phyloP scores from a whole-genome alignment of 2,797 vertebrate species.

The Phyllotis vaccarum region DNA sequence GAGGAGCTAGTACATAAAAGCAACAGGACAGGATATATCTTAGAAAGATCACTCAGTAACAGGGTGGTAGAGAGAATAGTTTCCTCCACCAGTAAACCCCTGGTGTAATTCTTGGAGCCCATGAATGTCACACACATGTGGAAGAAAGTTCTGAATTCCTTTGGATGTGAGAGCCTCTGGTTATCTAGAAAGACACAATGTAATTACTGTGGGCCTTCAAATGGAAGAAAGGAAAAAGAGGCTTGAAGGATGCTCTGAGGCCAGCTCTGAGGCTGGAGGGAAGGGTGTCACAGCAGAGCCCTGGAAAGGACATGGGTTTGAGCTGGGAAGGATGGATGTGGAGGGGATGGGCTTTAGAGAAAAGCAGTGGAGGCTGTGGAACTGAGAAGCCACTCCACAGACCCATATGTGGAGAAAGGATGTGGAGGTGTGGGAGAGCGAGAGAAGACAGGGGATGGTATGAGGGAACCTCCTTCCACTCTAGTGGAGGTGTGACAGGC shows the following conservation, averaged over 20 bases:
- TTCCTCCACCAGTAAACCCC: not conserved
- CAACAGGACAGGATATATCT: accelerated
- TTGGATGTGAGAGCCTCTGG: too few relatives aligned
- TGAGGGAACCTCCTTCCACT: not conserved
- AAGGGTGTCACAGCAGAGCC: not conserved
- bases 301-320: too few relatives aligned
- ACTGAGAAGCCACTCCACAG: not conserved
- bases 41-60: not conserved
- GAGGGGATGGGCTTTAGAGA: not conserved
- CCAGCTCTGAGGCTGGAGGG: not conserved
- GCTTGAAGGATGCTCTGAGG: not conserved
- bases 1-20: not conserved
- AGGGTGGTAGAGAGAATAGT: not conserved
- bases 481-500: accelerated
- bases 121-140: accelerated
- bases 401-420: not conserved
- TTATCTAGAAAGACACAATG: too few relatives aligned
- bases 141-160: not conserved
- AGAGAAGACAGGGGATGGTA: not conserved
- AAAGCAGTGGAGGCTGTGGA: too few relatives aligned
- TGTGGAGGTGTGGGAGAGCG: too few relatives aligned
- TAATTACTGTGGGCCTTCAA: not conserved
- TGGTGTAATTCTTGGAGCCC: not conserved
- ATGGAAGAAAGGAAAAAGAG: not conserved
- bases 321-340: not conserved